phyloP scores from a whole-genome alignment of 2,888 invertebrate species.

The Trileptium ribeirensis region DNA sequence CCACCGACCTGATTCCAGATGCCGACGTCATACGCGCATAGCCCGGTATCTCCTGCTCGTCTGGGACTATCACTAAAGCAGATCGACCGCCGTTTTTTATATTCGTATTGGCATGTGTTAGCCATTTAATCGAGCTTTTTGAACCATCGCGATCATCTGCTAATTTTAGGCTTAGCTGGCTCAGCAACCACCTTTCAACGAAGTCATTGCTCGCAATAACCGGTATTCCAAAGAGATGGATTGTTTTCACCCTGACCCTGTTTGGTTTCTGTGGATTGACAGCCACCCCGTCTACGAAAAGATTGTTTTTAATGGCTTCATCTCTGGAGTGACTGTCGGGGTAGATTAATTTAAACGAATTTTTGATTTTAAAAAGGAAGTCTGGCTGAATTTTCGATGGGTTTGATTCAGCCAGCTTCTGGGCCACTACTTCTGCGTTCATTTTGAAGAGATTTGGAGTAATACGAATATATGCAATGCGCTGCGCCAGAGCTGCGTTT shows the following conservation, averaged over 20 bases:
- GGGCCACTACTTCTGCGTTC: no score
- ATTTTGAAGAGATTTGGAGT: no score
- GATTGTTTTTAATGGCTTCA: neutral
- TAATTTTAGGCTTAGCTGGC: neutral
- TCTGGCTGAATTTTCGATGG: neutral
- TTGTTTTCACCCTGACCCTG: neutral
- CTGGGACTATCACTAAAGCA: neutral
- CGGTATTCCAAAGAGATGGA: neutral
- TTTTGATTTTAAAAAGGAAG: neutral
- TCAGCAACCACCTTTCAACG: neutral
- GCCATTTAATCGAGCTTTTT: neutral
- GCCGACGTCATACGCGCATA: neutral
- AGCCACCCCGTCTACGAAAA: neutral
- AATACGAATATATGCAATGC: no score
- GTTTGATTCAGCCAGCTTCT: neutral
- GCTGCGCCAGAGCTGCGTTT: no score
- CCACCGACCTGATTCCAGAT: neutral
- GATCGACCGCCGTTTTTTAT: slow-evolving; percentile 15
- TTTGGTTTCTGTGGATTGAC: neutral
- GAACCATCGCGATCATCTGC: neutral
- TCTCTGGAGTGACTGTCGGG: neutral
- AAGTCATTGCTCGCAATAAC: neutral
- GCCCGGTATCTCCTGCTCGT: neutral
- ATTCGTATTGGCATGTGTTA: neutral
- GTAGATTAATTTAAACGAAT: neutral